Percentiles rank a stretch among this genome's conserved stretches.
These are phyloP conservation scores for Gortyna flavago DNA, from an alignment of 2,888 invertebrate genomes.

Conservation along the genomic window DNA sequence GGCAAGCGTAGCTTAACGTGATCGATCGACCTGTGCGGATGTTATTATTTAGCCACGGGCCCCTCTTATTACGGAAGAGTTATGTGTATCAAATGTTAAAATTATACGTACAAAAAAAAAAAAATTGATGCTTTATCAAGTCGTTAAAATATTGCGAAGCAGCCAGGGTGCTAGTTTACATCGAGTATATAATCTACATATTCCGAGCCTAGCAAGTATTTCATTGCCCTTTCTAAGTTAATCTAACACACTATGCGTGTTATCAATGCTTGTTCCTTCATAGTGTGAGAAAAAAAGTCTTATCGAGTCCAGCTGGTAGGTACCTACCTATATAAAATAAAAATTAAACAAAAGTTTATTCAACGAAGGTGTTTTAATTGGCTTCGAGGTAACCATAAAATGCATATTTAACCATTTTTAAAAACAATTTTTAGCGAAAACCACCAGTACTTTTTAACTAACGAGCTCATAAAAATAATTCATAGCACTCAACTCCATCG, in stretches of 20 bases:
- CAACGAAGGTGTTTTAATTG: background rate
- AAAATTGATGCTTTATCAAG: too few species aligned
- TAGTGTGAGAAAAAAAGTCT: background rate
- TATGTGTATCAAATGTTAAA: background rate
- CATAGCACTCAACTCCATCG: conserved; percentile 24
- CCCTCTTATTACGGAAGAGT: too few species aligned
- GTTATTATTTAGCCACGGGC: too few species aligned
- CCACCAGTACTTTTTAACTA: conserved; percentile 2
- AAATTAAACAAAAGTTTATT: background rate
- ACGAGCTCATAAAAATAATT: conserved; percentile 36
- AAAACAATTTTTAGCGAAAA: conserved; percentile 14
- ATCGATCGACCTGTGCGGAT: too few species aligned
- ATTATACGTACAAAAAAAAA: background rate
- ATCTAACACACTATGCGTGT: background rate
- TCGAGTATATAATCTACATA: background rate
- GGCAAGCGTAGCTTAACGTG: too few species aligned
- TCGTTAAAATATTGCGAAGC: background rate
- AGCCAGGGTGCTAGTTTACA: too few species aligned
- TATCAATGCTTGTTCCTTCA: background rate
- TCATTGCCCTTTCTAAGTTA: background rate
- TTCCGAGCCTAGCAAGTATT: background rate
- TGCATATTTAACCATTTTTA: background rate
- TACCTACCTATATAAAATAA: too few species aligned
- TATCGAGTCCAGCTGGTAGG: background rate
- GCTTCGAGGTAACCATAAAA: background rate